Evolutionary conservation across 2,113 vertebrate species (phyloP).

Genomic region (Pseudonaja textilis): DNA sequence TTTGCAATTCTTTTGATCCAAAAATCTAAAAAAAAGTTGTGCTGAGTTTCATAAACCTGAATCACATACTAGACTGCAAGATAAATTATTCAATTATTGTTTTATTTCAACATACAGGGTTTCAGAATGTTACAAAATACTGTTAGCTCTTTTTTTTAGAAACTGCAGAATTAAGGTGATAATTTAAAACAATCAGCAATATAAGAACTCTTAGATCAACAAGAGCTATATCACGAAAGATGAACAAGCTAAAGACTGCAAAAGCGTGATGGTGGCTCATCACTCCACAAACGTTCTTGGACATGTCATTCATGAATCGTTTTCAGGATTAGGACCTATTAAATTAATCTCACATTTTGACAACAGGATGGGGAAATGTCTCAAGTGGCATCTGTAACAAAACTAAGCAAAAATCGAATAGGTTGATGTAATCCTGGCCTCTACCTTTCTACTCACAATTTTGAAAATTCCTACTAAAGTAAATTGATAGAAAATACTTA

Average conservation of each 20-base stretch:
- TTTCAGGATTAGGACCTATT: not conserved
- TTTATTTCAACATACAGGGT: slow-evolving; percentile 19
- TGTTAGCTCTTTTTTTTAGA: not conserved
- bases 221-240: not conserved
- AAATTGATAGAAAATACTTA: not conserved
- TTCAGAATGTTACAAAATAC: not conserved
- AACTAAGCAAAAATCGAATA: not conserved
- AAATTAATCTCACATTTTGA: not conserved
- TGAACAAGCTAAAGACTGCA: not conserved
- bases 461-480: not conserved
- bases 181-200: not conserved
- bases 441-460: not conserved
- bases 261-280: not conserved
- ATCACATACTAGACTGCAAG: not conserved
- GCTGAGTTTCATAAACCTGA: not conserved
- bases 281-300: not conserved
- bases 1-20: not conserved
- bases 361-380: not conserved
- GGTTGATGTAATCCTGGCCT: not conserved
- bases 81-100: not conserved
- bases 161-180: not conserved
- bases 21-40: not conserved
- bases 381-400: not conserved
- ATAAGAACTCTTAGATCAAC: not conserved
- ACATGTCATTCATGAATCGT: not conserved